Evolutionary conservation across 2,113 vertebrate genomes (phyloP), one percentile per base, ranked within the genome.

Genomic region (Naja naja): DNA sequence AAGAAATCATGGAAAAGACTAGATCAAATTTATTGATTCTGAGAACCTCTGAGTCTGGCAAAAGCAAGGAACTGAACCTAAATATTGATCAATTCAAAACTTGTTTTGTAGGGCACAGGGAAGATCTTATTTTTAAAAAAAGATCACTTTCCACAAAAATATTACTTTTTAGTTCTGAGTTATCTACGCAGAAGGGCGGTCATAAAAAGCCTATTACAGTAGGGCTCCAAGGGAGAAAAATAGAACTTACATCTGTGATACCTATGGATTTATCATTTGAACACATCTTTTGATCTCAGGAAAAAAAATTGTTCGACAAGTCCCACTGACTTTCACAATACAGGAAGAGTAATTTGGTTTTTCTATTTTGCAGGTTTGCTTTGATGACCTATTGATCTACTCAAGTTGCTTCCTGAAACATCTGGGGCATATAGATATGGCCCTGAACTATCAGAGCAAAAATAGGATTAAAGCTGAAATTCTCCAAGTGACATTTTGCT

Each of bases 401-500:
- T 93, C 89, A 93, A 9, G 58, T 93, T 92, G 12, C 85, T 92
- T 93, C 39, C 92, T 91, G 87, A 92, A 96, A 85, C 87, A 94
- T 93, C 92, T 94, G 94, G 60, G 93, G 89, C 94, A 92, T 4
- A 0, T 27, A 95, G 94, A 96, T 94, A 94, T 3, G 81, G 90
- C 55, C 81, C 18, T n/a, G 56, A 97, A 94, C 39, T 92, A 89
- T 92, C 93, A 93, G 56, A 85, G 8, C 58, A 87, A 89, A 94
- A 89, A 95, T 54, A 86, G 93, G 95, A 96, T 96, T 96, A 96
- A 96, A 96, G 94, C 87, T 87, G 86, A 91, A 94, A 91, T 10
- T 85, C 95, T 94, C 43, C 4, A 89, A 94, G 1, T 91, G 94
- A 95, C 27, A 1, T 94, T 96, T 97, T 94, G 85, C 94, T 94